Evolutionary conservation across 2,888 invertebrate species (phyloP), one percentile per base, ranked within the genome.

Genomic region (Ceramica pisi): DNA sequence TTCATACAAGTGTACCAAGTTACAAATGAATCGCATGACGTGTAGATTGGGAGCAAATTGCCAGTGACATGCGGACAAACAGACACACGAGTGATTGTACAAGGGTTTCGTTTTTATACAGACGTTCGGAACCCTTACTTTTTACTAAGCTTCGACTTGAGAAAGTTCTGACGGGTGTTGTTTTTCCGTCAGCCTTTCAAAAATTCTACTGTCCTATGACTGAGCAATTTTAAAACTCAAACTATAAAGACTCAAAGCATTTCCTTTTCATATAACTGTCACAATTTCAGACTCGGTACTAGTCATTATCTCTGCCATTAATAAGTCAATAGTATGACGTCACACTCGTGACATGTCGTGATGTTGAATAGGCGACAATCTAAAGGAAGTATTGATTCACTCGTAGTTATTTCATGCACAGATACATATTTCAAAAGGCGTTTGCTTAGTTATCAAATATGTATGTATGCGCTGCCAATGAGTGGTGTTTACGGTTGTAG

Each of bases 341-440:
- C 78, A 81, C 19, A 26, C 19, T 68, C 53, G 50, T 70, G 53
- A 71, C 78, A 81, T 81, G 56, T 46, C 63, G 71, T 78, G 66
- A 79, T 60, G 82, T 71, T 63, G 53, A 62, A 66, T 66, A 81
- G 71, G 50, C 78, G 71, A 71, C 78, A 63, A 60, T 67, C 64
- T 78, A 75, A 77, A 81, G 78, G 78, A 63, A 81, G 71, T 81
- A 79, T 79, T 71, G 78, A 79, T 79, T 81, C 41, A 60, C 21
- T 35, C n/a, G 44, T 77, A 81, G 71, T 63, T 63, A 77, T 78
- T 71, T 66, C 63, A 77, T 81, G 41, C 66, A 67, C n/a, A 77
- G 50, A 77, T 71, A 71, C 55, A 79, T 69, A 78, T 55, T 78
- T 67, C 26, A 81, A 60, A 81, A 78, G 78, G 64, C 50, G 67